Evolutionary conservation across 2,113 vertebrate genomes (phyloP).

Genomic region (Xiphophorus hellerii): DNA sequence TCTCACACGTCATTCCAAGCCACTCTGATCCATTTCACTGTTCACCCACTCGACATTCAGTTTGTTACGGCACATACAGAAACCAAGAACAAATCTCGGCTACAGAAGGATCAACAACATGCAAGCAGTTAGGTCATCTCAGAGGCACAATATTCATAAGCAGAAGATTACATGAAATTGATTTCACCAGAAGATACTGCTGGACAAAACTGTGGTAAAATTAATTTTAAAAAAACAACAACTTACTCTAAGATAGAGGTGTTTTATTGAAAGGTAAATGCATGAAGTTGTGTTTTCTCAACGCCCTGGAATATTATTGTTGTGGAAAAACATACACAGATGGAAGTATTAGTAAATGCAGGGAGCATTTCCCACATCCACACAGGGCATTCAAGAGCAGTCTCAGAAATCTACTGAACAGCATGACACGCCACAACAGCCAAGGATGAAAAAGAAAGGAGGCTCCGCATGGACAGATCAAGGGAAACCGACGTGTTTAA

Average conservation of each 20-base stretch:
- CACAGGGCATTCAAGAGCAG: slow-evolving; percentile 58
- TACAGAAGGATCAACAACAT: slow-evolving; percentile 44
- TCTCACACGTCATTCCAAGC: slow-evolving; percentile 23
- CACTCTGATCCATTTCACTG: slow-evolving; percentile 13
- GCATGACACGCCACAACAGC: slow-evolving; percentile 98
- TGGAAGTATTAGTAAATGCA: slow-evolving; percentile 63
- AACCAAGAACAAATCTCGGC: slow-evolving; percentile 24
- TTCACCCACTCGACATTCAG: slow-evolving; percentile 9
- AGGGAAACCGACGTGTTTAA: slow-evolving; percentile 32
- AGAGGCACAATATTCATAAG: slow-evolving; percentile 39
- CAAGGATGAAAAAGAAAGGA: slow-evolving; percentile 56
- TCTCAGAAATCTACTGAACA: slow-evolving; percentile 83
- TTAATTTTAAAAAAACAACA: slow-evolving; percentile 13
- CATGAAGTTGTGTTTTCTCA: slow-evolving; percentile 59
- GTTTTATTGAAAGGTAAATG: slow-evolving; percentile 63
- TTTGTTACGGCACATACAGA: slow-evolving; percentile 27
- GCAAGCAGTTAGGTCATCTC: slow-evolving; percentile 48
- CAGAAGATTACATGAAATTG: slow-evolving; percentile 45
- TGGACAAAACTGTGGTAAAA: slow-evolving; percentile 49
- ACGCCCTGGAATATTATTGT: slow-evolving; percentile 54
- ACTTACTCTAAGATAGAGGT: slow-evolving; percentile 53
- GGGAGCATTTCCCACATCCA: slow-evolving; percentile 54
- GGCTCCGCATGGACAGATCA: slow-evolving; percentile 42
- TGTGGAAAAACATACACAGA: slow-evolving; percentile 59
- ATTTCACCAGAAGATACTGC: slow-evolving; percentile 43